A percentile compares a stretch with the other conserved stretches of the same genome.
phyloP scores from a whole-genome alignment of 1,140 invertebrate species.

The Rhopalosiphum padi region DNA sequence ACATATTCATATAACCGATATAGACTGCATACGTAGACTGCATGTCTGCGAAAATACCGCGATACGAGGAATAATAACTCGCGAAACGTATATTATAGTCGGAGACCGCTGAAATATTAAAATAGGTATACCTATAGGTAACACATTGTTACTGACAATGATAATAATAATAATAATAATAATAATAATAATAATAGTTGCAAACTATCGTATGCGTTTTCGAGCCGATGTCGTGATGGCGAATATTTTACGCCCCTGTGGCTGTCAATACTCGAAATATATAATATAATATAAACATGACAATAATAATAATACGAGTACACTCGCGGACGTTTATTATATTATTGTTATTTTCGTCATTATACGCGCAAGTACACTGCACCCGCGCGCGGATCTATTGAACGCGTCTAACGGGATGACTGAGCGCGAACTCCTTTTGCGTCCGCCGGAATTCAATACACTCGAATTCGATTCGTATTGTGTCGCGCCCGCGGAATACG shows the following conservation, averaged over 20 bases:
- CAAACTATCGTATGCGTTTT: background rate
- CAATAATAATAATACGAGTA: background rate
- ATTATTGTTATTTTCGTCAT: background rate
- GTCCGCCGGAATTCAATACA: background rate
- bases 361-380: background rate
- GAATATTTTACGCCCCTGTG: background rate
- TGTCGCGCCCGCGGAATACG: background rate
- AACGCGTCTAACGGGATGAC: constrained; percentile 13
- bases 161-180: background rate
- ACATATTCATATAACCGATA: too few species aligned
- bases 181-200: background rate
- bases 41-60: background rate
- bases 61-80: background rate
- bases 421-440: background rate
- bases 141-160: too few species aligned
- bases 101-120: background rate
- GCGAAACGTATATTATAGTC: background rate
- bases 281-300: background rate
- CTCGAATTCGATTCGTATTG: background rate
- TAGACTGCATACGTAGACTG: too few species aligned
- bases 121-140: background rate
- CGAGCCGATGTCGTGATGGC: background rate
- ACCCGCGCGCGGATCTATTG: background rate
- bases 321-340: background rate
- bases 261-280: background rate